phyloP scores from a whole-genome alignment of 1,140 invertebrate genomes.

The Drosophila kepulauana region DNA sequence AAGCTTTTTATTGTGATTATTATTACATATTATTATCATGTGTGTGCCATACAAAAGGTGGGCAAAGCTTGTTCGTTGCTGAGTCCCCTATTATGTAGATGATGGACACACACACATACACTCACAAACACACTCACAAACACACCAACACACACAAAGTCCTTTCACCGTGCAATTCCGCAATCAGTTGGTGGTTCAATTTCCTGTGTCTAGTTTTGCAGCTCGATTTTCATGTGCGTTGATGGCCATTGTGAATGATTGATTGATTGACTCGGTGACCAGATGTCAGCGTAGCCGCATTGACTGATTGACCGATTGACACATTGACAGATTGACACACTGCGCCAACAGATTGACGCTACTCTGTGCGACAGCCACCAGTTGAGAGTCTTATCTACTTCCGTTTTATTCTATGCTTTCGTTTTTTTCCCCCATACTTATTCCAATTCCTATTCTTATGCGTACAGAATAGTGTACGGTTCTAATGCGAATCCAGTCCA shows the following conservation, averaged over 20 bases:
- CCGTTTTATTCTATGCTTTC: background rate
- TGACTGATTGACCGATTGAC: slow-evolving; percentile 43
- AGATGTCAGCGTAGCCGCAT: slow-evolving; percentile 28
- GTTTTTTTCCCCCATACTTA: slow-evolving; percentile 5
- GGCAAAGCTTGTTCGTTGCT: background rate
- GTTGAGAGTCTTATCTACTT: slow-evolving; percentile 15
- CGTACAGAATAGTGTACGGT: background rate
- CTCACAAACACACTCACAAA: no score
- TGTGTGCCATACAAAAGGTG: background rate
- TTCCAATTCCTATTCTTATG: background rate
- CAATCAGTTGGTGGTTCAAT: no score
- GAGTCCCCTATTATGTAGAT: slow-evolving; percentile 10
- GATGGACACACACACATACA: background rate
- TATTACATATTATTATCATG: slow-evolving; percentile 8
- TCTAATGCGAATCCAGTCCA: background rate
- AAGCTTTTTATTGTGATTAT: slow-evolving; percentile 16
- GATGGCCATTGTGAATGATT: slow-evolving; percentile 54
- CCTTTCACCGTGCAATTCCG: background rate
- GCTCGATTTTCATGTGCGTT: slow-evolving; percentile 48
- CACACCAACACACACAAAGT: slow-evolving; percentile 7
- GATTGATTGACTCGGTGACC: slow-evolving; percentile 69
- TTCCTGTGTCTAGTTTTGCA: slow-evolving; percentile 1
- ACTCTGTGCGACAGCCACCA: slow-evolving; percentile 40
- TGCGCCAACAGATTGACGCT: slow-evolving; percentile 25
- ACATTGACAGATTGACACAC: background rate